Conservation (phyloP, 2,797 vertebrate genomes). For the Chlorospingus flavigularis region DNA sequence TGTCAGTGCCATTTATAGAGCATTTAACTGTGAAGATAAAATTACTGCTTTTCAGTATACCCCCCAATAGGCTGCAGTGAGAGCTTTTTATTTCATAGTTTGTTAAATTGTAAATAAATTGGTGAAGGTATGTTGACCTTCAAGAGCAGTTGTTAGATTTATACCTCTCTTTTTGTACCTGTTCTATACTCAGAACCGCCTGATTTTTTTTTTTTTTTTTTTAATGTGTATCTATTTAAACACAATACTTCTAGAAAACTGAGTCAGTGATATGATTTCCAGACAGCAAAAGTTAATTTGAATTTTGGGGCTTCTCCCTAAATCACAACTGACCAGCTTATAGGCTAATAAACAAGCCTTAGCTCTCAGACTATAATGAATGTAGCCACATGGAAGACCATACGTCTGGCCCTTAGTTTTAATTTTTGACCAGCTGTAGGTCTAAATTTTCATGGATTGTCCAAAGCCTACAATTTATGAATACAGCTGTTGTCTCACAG, state of each 20-base stretch:
- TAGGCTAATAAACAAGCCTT: not conserved
- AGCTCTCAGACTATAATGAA: not conserved
- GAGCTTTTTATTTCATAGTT: not conserved
- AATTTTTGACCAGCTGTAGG: not conserved
- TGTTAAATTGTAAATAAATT: not conserved
- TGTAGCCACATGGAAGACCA: not conserved
- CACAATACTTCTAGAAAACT: not conserved
- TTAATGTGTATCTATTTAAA: not conserved
- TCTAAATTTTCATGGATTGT: not conserved
- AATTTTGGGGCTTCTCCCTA: not conserved
- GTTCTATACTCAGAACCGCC: not conserved
- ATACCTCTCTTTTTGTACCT: not conserved
- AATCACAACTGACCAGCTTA: not conserved
- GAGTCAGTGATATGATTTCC: not conserved
- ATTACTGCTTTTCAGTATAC: not conserved
- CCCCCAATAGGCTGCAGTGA: not conserved
- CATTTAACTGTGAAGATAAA: not conserved
- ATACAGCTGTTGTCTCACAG: not conserved
- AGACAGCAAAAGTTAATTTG: not conserved
- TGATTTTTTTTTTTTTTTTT: not conserved
- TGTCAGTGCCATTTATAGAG: not conserved
- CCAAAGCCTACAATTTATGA: not conserved
- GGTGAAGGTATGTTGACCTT: not conserved
- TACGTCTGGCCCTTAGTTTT: not conserved
- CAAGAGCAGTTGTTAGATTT: not conserved